phyloP scores from a whole-genome alignment of 1,140 invertebrate genomes.

The Anagrus nilaparvatae region DNA sequence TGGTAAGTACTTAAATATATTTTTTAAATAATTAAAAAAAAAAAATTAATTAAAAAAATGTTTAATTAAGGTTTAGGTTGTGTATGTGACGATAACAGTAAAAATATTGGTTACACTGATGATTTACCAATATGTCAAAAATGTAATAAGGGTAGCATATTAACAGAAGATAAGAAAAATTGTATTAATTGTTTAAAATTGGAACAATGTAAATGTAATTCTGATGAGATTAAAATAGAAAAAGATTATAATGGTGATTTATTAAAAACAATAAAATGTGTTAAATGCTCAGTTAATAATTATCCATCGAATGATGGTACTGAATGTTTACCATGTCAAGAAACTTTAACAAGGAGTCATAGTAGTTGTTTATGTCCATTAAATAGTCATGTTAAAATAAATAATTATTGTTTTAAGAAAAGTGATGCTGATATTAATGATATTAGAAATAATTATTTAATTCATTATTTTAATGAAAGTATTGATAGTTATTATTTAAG shows the following conservation, averaged over 20 bases:
- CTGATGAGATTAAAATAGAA: constrained; percentile 34
- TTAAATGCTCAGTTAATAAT: constrained; percentile 37
- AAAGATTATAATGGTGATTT: constrained; percentile 35
- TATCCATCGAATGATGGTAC: constrained; percentile 32
- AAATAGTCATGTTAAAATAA: constrained; percentile 23
- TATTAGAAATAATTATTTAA: constrained; percentile 28
- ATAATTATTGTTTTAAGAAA: constrained; percentile 37
- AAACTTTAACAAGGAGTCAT: constrained; percentile 19
- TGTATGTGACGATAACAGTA: constrained; percentile 29
- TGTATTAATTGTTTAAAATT: constrained; percentile 32
- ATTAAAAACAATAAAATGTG: constrained; percentile 31
- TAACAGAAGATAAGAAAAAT: constrained; percentile 28
- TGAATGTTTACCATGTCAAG: constrained; percentile 38
- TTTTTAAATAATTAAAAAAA: constrained; percentile 11
- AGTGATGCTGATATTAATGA: constrained; percentile 29
- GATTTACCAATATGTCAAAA: constrained; percentile 24
- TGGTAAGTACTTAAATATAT: constrained; percentile 22
- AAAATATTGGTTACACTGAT: constrained; percentile 22
- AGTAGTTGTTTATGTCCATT: constrained; percentile 25
- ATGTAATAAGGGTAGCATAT: constrained; percentile 26
- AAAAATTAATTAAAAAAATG: constrained; percentile 9
- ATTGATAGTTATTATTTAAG: constrained; percentile 43
- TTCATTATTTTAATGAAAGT: constrained; percentile 32
- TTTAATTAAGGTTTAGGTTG: constrained; percentile 24
- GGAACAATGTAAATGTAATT: constrained; percentile 26